These are phyloP conservation scores for Drosophila repletoides DNA, from an alignment of 1,140 invertebrate genomes.

Conservation along the genomic window DNA sequence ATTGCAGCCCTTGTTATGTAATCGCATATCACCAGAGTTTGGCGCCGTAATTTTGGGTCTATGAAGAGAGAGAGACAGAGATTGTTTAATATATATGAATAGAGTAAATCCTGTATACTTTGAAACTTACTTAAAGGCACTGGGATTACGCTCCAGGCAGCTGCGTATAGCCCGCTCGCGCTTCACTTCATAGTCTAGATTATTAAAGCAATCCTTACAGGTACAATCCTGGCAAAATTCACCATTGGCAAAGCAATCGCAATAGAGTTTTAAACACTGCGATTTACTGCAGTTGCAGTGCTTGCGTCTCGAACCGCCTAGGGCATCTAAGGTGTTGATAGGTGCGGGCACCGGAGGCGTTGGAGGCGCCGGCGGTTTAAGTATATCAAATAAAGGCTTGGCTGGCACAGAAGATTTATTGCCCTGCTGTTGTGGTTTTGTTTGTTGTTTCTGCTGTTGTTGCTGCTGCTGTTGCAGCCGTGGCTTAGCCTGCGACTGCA, in stretches of 20 bases:
- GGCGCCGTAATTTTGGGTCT: slow-evolving; percentile 98
- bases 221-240: slow-evolving; percentile 99
- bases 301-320: slow-evolving; percentile 61
- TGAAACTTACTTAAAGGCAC: slow-evolving; percentile 89
- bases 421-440: slow-evolving; percentile 23
- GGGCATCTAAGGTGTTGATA: slow-evolving; percentile 27
- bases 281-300: slow-evolving; percentile 99
- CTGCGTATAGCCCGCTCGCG: slow-evolving; percentile 95
- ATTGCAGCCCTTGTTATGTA: slow-evolving; percentile 99
- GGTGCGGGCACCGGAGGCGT: not conserved
- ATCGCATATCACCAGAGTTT: slow-evolving; percentile 86
- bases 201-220: slow-evolving; percentile 99
- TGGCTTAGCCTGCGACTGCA: slow-evolving; percentile 51
- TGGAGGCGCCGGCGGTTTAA: slow-evolving; percentile 49
- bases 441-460: slow-evolving; percentile 17
- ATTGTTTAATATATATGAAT: not conserved
- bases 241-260: slow-evolving; percentile 99
- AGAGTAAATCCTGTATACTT: not conserved
- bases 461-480: slow-evolving; percentile 50
- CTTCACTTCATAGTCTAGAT: slow-evolving; percentile 97
- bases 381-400: slow-evolving; percentile 57
- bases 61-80: slow-evolving; percentile 37
- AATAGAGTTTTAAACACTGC: slow-evolving; percentile 99
- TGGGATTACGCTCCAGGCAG: slow-evolving; percentile 96
- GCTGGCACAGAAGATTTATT: slow-evolving; percentile 22